Evolutionary conservation across 2,797 vertebrate species (phyloP).

Genomic region (Coranthus polyacanthus): DNA sequence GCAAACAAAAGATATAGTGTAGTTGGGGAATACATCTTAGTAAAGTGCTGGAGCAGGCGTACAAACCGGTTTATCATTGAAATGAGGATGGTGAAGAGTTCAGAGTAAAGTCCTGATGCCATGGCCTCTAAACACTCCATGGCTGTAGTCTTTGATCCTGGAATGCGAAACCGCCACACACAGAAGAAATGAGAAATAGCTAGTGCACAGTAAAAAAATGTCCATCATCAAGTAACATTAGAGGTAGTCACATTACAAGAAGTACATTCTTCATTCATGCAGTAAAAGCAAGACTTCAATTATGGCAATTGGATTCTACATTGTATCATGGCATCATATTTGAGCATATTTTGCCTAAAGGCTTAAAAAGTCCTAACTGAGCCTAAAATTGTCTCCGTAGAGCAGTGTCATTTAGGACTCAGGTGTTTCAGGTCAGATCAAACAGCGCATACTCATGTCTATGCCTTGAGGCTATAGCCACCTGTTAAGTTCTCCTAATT

Average conservation of each 20-base stretch:
- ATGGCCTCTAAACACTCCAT: slow-evolving; percentile 95
- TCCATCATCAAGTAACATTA: slow-evolving; percentile 11
- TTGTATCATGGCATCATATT: slow-evolving; percentile 15
- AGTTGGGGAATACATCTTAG: background rate
- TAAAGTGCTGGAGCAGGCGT: slow-evolving; percentile 1
- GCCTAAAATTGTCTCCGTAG: slow-evolving; percentile 44
- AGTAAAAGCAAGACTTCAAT: slow-evolving; percentile 5
- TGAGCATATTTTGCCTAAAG: slow-evolving; percentile 26
- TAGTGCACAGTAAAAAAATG: slow-evolving; percentile 29
- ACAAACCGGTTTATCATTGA: slow-evolving; percentile 93
- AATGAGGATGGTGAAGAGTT: slow-evolving; percentile 93
- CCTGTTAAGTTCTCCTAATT: slow-evolving; percentile 68
- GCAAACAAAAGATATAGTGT: too few species aligned
- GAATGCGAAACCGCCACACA: slow-evolving; percentile 23
- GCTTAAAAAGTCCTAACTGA: slow-evolving; percentile 34
- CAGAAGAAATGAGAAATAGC: slow-evolving; percentile 33
- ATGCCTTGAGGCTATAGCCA: slow-evolving; percentile 52
- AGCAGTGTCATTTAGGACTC: slow-evolving; percentile 56
- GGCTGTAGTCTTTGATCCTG: slow-evolving; percentile 91
- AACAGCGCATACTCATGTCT: slow-evolving; percentile 47
- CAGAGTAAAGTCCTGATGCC: slow-evolving; percentile 92
- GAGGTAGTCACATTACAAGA: background rate
- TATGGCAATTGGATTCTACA: slow-evolving; percentile 28
- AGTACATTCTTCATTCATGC: slow-evolving; percentile 3
- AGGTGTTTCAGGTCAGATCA: slow-evolving; percentile 59